These are phyloP conservation scores for Ciona savignyi DNA, from an alignment of 23 tunicate species.

Conservation along the genomic window DNA sequence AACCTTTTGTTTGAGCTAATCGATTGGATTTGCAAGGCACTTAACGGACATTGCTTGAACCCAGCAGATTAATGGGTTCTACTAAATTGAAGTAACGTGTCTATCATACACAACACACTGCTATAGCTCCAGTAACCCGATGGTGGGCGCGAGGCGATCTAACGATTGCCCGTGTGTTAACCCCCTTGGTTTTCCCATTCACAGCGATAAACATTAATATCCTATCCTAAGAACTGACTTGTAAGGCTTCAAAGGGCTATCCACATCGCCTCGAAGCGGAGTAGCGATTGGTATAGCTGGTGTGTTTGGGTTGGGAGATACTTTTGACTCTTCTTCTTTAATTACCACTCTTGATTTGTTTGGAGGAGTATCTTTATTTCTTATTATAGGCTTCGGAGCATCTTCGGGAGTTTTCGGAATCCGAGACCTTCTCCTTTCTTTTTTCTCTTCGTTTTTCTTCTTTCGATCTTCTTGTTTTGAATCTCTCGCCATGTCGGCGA, in stretches of 20 bases:
- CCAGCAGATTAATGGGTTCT: too few relatives aligned
- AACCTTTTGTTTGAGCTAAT: too few relatives aligned
- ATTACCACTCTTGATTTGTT: constrained; percentile 37
- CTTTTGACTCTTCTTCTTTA: constrained; percentile 25
- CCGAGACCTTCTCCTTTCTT: constrained; percentile 1
- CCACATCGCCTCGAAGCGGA: constrained; percentile 63
- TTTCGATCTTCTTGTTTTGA: neutral
- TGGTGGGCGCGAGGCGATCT: too few relatives aligned
- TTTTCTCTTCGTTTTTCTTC: constrained; percentile 2
- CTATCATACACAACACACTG: too few relatives aligned
- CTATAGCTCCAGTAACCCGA: too few relatives aligned
- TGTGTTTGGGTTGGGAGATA: constrained; percentile 21
- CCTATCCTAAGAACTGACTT: constrained; percentile 32
- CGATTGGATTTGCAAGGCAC: too few relatives aligned
- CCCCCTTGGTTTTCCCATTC: too few relatives aligned
- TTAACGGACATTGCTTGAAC: too few relatives aligned
- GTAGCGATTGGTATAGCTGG: constrained; percentile 59
- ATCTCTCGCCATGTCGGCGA: neutral
- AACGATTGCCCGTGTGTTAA: too few relatives aligned
- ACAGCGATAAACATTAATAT: too few relatives aligned
- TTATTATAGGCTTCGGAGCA: constrained; percentile 36
- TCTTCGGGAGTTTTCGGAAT: constrained; percentile 3
- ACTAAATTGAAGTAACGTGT: too few relatives aligned
- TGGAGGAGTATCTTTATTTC: constrained; percentile 50
- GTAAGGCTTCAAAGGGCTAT: constrained; percentile 86